Evolutionary conservation across 2,888 invertebrate genomes (phyloP), one percentile per base, ranked within the genome.

Genomic region (Drosophila birchii): DNA sequence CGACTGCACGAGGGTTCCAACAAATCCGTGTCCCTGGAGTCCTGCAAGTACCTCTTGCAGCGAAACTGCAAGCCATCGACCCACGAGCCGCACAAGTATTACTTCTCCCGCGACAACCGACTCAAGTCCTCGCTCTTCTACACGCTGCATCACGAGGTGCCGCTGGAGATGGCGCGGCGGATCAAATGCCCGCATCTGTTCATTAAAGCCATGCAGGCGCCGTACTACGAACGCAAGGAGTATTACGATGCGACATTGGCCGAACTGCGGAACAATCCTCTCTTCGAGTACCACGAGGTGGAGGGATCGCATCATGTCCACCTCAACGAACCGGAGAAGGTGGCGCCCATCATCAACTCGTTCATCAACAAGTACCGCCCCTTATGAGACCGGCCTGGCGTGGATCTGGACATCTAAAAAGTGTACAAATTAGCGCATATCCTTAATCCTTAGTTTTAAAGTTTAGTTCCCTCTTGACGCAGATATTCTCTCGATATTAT

Each of bases 231-330:
- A 53, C 88, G 92, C 0, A 94, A 94, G 76, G 92, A 94, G 59
- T 93, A 94, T 78, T 94, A 94, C 56, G 93, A 94, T 32, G 94
- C 94, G 77, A 93, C 94, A 74, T 81, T 95, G 26, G 93, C 94
- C 54, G 87, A 94, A 12, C 89, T 96, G 32, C 94, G 93, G 61
- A 92, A 93, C 64, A 93, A 94, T 80, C 92, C 92, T 0, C 93
- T 94, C 51, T 95, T 94, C 80, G 94, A 94, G 85, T 93, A 93
- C 74, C 93, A 95, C 63, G 93, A 94, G 70, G 92, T 96, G 0
- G 93, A 95, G 18, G 96, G 96, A 1, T 94, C 94, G 4, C 96
- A 96, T 92, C 96, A 96, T 91, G 93, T 95, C n/a, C 96, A 96
- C 92, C 93, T 97, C 70, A 95, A 95, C 78, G 93, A 95, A 78